Evolutionary conservation across 92 coral and sea anemone species (phyloP).

Genomic region (Epizoanthus rinbou): DNA sequence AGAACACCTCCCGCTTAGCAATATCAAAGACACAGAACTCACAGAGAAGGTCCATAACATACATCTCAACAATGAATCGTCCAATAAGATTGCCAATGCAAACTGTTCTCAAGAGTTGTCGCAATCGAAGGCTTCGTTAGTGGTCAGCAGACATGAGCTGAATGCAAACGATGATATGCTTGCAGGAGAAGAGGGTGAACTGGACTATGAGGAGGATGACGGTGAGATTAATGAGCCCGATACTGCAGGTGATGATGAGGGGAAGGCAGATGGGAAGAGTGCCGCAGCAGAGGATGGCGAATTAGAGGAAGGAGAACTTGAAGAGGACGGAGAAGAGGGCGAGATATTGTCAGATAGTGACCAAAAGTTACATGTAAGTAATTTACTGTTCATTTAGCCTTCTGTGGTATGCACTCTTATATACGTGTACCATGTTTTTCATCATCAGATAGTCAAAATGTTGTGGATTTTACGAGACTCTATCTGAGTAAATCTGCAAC

Average conservation of each 20-base stretch:
- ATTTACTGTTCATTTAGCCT: too few relatives aligned
- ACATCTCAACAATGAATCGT: conserved; percentile 6
- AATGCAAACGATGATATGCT: conserved; percentile 22
- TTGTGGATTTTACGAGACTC: too few relatives aligned
- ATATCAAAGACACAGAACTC: conserved; percentile 3
- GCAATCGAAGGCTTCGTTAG: background rate
- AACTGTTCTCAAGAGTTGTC: background rate
- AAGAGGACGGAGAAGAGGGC: conserved; percentile 30
- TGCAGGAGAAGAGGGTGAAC: conserved; percentile 30
- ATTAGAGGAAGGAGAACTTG: conserved; percentile 37
- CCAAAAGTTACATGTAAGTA: background rate
- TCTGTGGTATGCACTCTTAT: too few relatives aligned
- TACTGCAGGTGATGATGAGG: background rate
- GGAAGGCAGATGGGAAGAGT: background rate
- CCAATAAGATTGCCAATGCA: background rate
- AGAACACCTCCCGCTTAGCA: background rate
- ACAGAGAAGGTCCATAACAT: background rate
- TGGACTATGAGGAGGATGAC: conserved; percentile 36
- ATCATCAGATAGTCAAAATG: too few relatives aligned
- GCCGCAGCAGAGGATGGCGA: conserved; percentile 13
- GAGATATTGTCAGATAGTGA: conserved; percentile 32
- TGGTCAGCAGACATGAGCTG: conserved; percentile 3
- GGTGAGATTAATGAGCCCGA: conserved; percentile 30
- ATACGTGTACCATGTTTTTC: too few relatives aligned
- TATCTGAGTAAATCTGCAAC: too few relatives aligned